Base-by-base conservation (phyloP, 53 echinoderm and acorn worm genomes). In the Henricia sp. region DNA sequence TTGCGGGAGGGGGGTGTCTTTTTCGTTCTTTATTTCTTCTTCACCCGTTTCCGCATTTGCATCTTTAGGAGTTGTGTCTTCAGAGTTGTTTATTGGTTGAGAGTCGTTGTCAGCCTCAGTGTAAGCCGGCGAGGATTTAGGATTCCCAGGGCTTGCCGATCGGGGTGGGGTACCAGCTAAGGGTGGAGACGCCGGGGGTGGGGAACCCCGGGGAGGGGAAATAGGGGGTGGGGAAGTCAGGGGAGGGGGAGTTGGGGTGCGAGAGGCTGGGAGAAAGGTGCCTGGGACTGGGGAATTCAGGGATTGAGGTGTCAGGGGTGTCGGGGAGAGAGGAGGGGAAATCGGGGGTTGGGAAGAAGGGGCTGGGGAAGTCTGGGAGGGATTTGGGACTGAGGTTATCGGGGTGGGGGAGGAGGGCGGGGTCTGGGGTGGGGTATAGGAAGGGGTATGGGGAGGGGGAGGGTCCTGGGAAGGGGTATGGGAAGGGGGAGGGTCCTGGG, bases 241-340 rank as follows among this genome's bases (percentile, higher is more conserved):
- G 50, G 88, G 11, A 36, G 82, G 21, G 43, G 58, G 43, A 9
- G 3, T 37, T n/a, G 0, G 67, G 32, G 57, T n/a, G n/a, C n/a
- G n/a, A n/a, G 64, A 6, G 72, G 72, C 13, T 33, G 37, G 6
- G n/a, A 50, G 44, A 25, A 57, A 28, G 52, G 72, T 10, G 25
- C 20, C 19, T 46, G 50, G 58, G 16, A 58, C 37, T 29, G 67
- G 67, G 33, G 69, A 59, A n/a, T 51, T 20, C 21, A 40, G 60
- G 56, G 83, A 62, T 9, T 48, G 60, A 17, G 21, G 3, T 28
- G 72, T 44, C 33, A 5, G 60, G 58, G 83, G 40, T 59, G 52
- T 46, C 21, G 88, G 26, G 48, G 72, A 70, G 9, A 14, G 67
- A 66, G 66, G 26, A 35, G 51, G 65, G 74, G 53, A 51, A 66